Evolutionary conservation across 1,140 invertebrate genomes (phyloP).

Genomic region (Varroa destructor): DNA sequence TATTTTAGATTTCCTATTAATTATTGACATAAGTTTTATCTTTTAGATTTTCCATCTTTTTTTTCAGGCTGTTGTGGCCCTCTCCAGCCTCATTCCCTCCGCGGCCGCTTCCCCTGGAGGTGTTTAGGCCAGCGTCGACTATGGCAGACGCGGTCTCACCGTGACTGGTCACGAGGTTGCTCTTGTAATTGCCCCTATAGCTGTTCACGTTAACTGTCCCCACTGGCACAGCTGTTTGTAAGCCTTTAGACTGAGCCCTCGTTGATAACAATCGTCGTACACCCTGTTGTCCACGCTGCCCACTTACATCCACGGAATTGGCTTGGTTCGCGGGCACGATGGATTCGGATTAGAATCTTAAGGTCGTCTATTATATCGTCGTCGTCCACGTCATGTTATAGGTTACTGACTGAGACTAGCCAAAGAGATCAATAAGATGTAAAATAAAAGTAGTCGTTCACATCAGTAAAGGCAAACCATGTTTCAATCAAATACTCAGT

Average conservation of each 20-base stretch:
- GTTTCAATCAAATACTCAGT: too few species aligned
- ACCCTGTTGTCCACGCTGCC: background rate
- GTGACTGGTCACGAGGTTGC: background rate
- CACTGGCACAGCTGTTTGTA: conserved; percentile 1
- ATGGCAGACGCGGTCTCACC: background rate
- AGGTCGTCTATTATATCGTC: background rate
- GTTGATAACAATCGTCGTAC: background rate
- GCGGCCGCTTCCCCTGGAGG: conserved; percentile 3
- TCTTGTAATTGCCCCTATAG: background rate
- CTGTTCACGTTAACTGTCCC: background rate
- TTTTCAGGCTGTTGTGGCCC: conserved; percentile 17
- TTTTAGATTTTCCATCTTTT: too few species aligned
- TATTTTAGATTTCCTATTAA: too few species aligned
- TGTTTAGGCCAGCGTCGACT: background rate
- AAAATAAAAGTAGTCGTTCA: too few species aligned
- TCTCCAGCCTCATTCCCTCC: background rate
- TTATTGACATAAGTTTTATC: too few species aligned
- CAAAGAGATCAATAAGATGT: too few species aligned
- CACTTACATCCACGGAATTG: background rate
- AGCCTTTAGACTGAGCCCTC: background rate
- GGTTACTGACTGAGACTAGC: too few species aligned
- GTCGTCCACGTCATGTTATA: too few species aligned
- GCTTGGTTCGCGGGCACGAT: background rate
- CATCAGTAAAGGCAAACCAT: too few species aligned
- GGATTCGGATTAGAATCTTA: conserved; percentile 12